These are phyloP conservation scores for Chroicocephalus ridibundus DNA, from an alignment of 2,113 vertebrate species.

Conservation along the genomic window DNA sequence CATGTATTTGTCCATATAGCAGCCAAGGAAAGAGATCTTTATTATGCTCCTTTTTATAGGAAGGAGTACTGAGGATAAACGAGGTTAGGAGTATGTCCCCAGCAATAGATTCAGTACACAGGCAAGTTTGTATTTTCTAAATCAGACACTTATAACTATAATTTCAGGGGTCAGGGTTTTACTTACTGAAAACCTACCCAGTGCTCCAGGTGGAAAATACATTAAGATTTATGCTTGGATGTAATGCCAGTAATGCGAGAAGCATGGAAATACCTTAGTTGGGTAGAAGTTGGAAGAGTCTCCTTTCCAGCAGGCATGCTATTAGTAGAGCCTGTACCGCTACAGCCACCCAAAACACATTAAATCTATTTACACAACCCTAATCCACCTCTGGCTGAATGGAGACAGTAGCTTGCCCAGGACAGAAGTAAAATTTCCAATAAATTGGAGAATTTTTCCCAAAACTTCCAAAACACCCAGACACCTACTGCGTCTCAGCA, in stretches of 20 bases:
- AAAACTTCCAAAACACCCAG: background rate
- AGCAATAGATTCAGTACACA: background rate
- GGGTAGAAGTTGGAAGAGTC: slow-evolving; percentile 19
- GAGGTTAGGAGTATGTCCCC: background rate
- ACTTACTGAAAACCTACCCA: slow-evolving; percentile 53
- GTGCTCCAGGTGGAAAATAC: slow-evolving; percentile 49
- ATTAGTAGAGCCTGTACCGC: background rate
- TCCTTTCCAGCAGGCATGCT: slow-evolving; percentile 41
- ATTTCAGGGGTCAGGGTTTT: background rate
- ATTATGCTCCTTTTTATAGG: background rate
- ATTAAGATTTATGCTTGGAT: slow-evolving; percentile 68
- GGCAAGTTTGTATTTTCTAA: background rate
- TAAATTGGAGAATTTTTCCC: background rate
- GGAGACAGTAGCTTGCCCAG: background rate
- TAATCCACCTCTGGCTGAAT: background rate
- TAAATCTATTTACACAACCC: background rate
- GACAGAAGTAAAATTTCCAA: background rate
- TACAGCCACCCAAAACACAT: background rate
- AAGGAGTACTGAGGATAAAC: background rate
- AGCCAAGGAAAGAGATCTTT: background rate
- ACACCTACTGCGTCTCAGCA: background rate
- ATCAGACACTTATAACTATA: background rate
- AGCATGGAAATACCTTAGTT: slow-evolving; percentile 52
- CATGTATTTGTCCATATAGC: background rate
- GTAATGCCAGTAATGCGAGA: slow-evolving; percentile 58